phyloP scores from a whole-genome alignment of 2,888 invertebrate genomes.

The Drosophila putrida region DNA sequence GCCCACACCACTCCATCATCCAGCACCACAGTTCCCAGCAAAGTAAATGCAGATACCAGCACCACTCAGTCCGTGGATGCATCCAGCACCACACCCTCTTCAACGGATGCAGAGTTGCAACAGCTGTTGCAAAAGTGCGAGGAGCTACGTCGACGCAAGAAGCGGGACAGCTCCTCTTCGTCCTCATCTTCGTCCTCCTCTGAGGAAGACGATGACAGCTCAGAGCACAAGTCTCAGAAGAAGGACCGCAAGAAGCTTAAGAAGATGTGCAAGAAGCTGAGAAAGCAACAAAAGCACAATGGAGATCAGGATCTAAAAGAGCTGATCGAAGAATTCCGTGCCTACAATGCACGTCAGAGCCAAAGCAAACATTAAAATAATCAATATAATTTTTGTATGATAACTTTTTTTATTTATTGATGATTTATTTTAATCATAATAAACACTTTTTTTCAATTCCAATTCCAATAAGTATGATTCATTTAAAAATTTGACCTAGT shows the following conservation, averaged over 20 bases:
- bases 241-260: conserved; percentile 69
- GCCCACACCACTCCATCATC: not conserved
- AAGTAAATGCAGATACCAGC: not conserved
- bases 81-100: conserved; percentile 24
- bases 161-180: conserved; percentile 51
- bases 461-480: not conserved
- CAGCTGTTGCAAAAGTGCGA: conserved; percentile 60
- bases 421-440: not conserved
- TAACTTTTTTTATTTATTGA: conserved; percentile 6
- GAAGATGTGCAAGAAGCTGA: conserved; percentile 66
- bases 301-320: conserved; percentile 26
- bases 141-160: conserved; percentile 53
- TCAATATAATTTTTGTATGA: not conserved
- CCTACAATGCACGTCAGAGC: conserved; percentile 38
- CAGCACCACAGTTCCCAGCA: conserved; percentile 1
- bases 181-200: conserved; percentile 59
- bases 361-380: not conserved
- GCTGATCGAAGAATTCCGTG: conserved; percentile 48
- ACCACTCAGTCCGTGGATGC: not conserved
- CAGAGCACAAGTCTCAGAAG: conserved; percentile 51
- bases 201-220: conserved; percentile 54
- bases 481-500: not conserved
- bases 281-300: conserved; percentile 52
- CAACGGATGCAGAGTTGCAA: conserved; percentile 23
- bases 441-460: not conserved